Percentiles rank a stretch among this genome's conserved stretches.
Conservation (phyloP, 1,140 invertebrate species). For the Paraescarpia echinospica region DNA sequence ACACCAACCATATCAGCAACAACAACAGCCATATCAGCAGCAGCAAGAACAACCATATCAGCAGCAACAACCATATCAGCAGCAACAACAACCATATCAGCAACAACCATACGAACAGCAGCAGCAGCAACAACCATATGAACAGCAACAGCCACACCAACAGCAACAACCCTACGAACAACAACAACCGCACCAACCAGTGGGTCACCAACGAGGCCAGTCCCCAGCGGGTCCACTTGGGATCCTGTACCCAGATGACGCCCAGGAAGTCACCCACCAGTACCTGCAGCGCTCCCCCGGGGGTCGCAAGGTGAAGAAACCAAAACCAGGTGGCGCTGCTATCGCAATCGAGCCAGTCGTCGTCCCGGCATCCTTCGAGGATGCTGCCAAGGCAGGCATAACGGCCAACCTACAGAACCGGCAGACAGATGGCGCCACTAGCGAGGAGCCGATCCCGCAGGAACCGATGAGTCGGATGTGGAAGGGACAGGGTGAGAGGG, state of each 20-base stretch:
- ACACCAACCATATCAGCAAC: background rate
- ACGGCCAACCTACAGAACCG: slow-evolving; percentile 8
- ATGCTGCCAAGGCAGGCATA: background rate
- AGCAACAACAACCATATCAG: background rate
- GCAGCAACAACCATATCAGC: background rate
- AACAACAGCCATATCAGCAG: background rate
- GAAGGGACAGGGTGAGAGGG: slow-evolving; percentile 8
- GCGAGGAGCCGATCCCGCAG: background rate
- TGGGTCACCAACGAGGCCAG: background rate
- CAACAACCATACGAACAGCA: background rate
- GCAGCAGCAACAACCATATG: background rate
- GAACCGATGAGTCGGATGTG: slow-evolving; percentile 19
- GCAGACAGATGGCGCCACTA: background rate
- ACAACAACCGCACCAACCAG: background rate
- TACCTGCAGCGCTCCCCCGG: background rate
- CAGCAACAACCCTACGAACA: background rate
- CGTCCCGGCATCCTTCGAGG: background rate
- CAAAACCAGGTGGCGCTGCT: background rate
- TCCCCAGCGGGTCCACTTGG: background rate
- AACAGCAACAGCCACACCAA: background rate
- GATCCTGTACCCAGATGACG: background rate
- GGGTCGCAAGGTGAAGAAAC: background rate
- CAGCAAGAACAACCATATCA: background rate
- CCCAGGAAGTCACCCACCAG: background rate
- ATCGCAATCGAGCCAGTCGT: background rate